Percentiles rank a stretch among this genome's conserved stretches.
Evolutionary conservation across 2,888 invertebrate species (phyloP).

Genomic region (Drosophila longiperda): DNA sequence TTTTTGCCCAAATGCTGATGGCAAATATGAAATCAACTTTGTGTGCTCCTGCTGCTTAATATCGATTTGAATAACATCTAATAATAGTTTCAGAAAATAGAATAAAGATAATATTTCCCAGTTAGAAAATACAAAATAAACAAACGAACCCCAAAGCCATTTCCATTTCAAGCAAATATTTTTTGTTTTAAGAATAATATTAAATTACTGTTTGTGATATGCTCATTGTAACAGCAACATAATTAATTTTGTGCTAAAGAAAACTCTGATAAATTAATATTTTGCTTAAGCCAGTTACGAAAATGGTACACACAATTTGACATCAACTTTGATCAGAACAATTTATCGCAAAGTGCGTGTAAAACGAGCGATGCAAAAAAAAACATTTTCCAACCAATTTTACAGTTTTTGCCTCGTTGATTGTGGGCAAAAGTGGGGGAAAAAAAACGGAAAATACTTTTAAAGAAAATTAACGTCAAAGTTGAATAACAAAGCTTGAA

Average conservation of each 20-base stretch:
- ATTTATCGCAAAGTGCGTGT: slow-evolving; percentile 52
- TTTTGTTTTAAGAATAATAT: not conserved
- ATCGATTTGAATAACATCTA: not conserved
- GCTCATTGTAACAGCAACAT: not conserved
- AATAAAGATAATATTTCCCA: not conserved
- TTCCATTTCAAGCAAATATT: not conserved
- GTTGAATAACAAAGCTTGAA: slow-evolving; percentile 73
- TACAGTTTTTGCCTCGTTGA: slow-evolving; percentile 46
- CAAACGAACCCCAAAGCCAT: not conserved
- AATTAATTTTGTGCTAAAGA: slow-evolving; percentile 1
- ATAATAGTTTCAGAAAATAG: not conserved
- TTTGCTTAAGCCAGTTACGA: not conserved
- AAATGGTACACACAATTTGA: not conserved
- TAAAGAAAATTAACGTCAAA: slow-evolving; percentile 76
- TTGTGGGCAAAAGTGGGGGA: slow-evolving; percentile 13
- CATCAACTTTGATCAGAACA: slow-evolving; percentile 9
- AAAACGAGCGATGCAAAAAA: slow-evolving; percentile 31
- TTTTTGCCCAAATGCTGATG: slow-evolving; percentile 42
- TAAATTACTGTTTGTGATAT: not conserved
- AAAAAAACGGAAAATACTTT: slow-evolving; percentile 44
- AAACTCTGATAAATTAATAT: not conserved
- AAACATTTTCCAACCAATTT: slow-evolving; percentile 23
- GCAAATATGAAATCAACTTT: slow-evolving; percentile 6
- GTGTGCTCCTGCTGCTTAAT: not conserved
- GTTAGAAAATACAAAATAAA: not conserved